Conservation (phyloP, 2,888 invertebrate species). For the Drosophila kambysellisi region DNA sequence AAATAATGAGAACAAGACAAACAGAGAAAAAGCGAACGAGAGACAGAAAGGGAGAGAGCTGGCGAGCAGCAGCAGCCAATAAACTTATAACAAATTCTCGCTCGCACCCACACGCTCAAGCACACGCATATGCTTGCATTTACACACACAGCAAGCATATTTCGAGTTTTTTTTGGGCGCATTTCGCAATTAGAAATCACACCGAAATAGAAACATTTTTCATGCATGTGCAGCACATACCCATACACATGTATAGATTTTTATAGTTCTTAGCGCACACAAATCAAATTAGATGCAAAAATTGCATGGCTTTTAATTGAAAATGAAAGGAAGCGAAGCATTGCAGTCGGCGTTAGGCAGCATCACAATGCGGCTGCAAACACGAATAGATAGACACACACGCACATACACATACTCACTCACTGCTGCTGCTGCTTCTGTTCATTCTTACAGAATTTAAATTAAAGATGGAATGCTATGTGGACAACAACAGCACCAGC, state of each 20-base stretch:
- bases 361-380: slow-evolving; percentile 22
- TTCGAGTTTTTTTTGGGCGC: slow-evolving; percentile 27
- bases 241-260: not conserved
- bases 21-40: slow-evolving; percentile 3
- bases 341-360: slow-evolving; percentile 19
- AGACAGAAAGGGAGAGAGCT: slow-evolving; percentile 3
- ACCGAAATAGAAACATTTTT: slow-evolving; percentile 46
- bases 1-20: slow-evolving; percentile 5
- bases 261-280: slow-evolving; percentile 11
- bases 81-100: slow-evolving; percentile 19
- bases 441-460: slow-evolving; percentile 26
- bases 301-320: slow-evolving; percentile 44
- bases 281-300: slow-evolving; percentile 43
- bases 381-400: slow-evolving; percentile 6
- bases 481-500: slow-evolving; percentile 1
- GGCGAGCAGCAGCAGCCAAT: slow-evolving; percentile 10
- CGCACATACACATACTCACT: slow-evolving; percentile 1
- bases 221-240: not conserved
- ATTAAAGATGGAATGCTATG: slow-evolving; percentile 8
- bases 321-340: slow-evolving; percentile 34
- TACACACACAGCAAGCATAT: slow-evolving; percentile 12
- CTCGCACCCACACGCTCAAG: slow-evolving; percentile 9
- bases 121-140: slow-evolving; percentile 11
- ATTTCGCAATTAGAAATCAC: slow-evolving; percentile 36
- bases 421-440: slow-evolving; percentile 11